Conservation (phyloP, 2,797 vertebrate genomes). For the Geotrypetes seraphini region DNA sequence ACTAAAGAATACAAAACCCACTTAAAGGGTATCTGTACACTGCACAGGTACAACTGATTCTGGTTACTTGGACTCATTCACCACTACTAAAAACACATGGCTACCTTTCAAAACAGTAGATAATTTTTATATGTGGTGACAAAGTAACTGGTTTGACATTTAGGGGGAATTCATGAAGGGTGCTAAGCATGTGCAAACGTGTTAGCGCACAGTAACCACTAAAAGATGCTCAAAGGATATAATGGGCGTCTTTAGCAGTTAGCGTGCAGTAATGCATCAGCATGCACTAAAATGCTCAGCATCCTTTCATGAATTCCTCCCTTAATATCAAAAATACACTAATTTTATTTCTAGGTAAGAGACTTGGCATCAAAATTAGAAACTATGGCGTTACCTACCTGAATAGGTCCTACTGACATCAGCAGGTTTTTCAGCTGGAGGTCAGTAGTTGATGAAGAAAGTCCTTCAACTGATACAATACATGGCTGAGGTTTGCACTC, state of each 20-base stretch:
- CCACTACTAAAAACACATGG: neutral
- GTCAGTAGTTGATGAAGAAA: conserved; percentile 90
- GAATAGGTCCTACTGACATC: conserved; percentile 89
- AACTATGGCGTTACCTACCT: conserved; percentile 59
- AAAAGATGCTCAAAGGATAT: no score
- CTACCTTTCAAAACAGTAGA: neutral
- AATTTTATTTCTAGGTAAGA: conserved; percentile 21
- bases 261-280: no score
- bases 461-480: conserved; percentile 87
- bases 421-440: conserved; percentile 85
- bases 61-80: accelerated
- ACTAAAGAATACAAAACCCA: no score
- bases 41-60: no score
- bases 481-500: conserved; percentile 70
- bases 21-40: no score
- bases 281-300: no score
- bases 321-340: conserved; percentile 21
- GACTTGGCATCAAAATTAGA: conserved; percentile 32
- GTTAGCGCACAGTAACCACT: no score
- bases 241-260: no score
- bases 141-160: conserved; percentile 9
- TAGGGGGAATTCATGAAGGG: no score
- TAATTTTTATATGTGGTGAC: conserved; percentile 18
- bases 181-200: no score
- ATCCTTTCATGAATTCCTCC: no score